Percentiles rank a stretch among this genome's conserved stretches.
Evolutionary conservation across 1,140 invertebrate species (phyloP).

Genomic region (Steinernema khuongi): DNA sequence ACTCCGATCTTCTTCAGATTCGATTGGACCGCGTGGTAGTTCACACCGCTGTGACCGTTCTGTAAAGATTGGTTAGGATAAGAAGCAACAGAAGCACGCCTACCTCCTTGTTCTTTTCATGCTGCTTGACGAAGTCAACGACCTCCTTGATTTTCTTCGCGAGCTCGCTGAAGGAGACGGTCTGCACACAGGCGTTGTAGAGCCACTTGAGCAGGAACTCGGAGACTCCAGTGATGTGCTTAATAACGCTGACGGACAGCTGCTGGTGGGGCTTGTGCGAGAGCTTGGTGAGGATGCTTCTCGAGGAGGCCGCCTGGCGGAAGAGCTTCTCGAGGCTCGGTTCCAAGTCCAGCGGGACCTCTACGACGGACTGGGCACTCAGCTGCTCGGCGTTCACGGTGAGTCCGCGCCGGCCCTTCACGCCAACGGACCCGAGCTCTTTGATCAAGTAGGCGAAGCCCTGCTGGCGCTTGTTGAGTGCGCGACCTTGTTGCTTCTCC

Average conservation of each 20-base stretch:
- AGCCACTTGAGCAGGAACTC: slow-evolving; percentile 42
- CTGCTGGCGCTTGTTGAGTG: slow-evolving; percentile 40
- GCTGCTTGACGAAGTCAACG: neutral
- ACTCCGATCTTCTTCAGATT: neutral
- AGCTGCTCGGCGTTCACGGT: slow-evolving; percentile 36
- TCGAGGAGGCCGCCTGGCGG: slow-evolving; percentile 30
- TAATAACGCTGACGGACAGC: slow-evolving; percentile 33
- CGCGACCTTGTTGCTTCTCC: slow-evolving; percentile 45
- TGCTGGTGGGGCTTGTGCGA: slow-evolving; percentile 29
- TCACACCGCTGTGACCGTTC: too few relatives aligned
- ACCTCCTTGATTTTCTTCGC: neutral
- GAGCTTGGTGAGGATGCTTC: slow-evolving; percentile 35
- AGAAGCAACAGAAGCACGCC: neutral
- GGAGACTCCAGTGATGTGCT: slow-evolving; percentile 34
- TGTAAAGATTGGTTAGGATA: neutral
- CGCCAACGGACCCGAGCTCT: slow-evolving; percentile 22
- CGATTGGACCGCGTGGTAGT: neutral
- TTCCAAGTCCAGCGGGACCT: slow-evolving; percentile 18
- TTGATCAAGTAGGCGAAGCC: slow-evolving; percentile 33
- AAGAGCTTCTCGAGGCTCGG: slow-evolving; percentile 19
- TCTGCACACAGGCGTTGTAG: slow-evolving; percentile 25
- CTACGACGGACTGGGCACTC: slow-evolving; percentile 13
- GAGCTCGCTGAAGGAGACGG: neutral
- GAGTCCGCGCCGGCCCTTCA: slow-evolving; percentile 25
- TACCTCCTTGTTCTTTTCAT: neutral